Evolutionary conservation across 2,113 vertebrate species (phyloP), one percentile per base, ranked within the genome.

Genomic region (Pachyramphus minor): DNA sequence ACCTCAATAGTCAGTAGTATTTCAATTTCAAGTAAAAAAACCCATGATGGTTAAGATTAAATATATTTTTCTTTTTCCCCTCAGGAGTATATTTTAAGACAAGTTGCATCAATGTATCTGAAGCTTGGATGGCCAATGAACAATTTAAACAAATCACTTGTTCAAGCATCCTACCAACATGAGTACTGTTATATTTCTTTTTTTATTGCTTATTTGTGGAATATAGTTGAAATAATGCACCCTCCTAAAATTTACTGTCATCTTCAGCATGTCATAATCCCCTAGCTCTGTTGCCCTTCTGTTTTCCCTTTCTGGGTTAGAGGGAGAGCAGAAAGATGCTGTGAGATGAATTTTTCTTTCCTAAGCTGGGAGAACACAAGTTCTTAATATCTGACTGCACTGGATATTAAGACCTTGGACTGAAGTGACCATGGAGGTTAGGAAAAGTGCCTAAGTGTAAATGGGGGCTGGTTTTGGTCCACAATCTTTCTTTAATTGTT

Each of bases 1-100:
- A 87, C 0, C 19, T 78, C 27, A 37, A 2, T 50, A 78, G 39
- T 35, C 17, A 82, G 21, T 24, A 58, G 18, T 86, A 89, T 71
- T 84, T 89, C 3, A 47, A 63, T 86, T 90, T 93, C 42, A 85
- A 69, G 37, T 28, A 62, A 77, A 75, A 75, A 16, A 21, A 35
- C 16, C 7, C 24, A 45, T n/a, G 0, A 44, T 44, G 47, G 41
- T 83, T 84, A 55, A 92, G 33, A 73, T 35, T 93, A 31, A 97
- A 27, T 74, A 45, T 76, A 19, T 22, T 84, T 84, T 44, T 42
- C 50, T 85, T 92, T 88, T 14, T 16, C 45, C 71, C 30, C 66
- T 91, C 97, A 99, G 99, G 99, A 99, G 91, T 99, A 99, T 53
- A 99, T 99, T 95, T 97, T 99, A 96, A 99, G 98, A 98, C 99